phyloP scores from a whole-genome alignment of 2,113 vertebrate genomes.

The Barbus barbus region DNA sequence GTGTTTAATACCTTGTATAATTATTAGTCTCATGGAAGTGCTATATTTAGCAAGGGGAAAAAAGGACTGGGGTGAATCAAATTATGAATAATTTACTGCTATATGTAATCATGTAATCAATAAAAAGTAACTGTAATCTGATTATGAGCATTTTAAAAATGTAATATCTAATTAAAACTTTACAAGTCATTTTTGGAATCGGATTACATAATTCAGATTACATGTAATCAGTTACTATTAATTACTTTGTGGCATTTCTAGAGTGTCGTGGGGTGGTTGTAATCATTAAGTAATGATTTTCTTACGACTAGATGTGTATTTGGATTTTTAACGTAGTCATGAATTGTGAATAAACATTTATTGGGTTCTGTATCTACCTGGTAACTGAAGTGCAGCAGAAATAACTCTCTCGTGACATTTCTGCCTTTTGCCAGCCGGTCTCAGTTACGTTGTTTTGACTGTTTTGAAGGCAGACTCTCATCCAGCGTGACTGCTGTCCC shows the following conservation, averaged over 20 bases:
- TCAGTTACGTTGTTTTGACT: constrained; percentile 18
- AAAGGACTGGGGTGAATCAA: no score
- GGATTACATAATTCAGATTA: no score
- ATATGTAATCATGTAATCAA: not conserved
- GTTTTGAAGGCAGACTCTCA: not conserved
- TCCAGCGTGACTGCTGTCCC: not conserved
- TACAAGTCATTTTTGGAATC: no score
- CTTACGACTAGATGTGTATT: not conserved
- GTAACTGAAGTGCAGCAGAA: not conserved
- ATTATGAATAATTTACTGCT: no score
- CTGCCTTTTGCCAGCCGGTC: not conserved
- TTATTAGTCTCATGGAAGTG: no score
- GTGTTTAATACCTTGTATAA: no score
- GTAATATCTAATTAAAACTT: no score
- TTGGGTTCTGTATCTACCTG: not conserved
- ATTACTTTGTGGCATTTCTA: no score
- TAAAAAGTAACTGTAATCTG: not conserved
- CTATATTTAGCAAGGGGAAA: no score
- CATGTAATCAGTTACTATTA: no score
- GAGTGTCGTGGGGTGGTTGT: no score
- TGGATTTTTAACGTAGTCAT: not conserved
- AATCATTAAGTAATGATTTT: no score
- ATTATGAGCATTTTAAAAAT: not conserved
- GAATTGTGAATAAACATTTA: not conserved
- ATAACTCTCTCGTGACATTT: not conserved